phyloP scores from a whole-genome alignment of 2,888 invertebrate species.

The Pelosia muscerda region DNA sequence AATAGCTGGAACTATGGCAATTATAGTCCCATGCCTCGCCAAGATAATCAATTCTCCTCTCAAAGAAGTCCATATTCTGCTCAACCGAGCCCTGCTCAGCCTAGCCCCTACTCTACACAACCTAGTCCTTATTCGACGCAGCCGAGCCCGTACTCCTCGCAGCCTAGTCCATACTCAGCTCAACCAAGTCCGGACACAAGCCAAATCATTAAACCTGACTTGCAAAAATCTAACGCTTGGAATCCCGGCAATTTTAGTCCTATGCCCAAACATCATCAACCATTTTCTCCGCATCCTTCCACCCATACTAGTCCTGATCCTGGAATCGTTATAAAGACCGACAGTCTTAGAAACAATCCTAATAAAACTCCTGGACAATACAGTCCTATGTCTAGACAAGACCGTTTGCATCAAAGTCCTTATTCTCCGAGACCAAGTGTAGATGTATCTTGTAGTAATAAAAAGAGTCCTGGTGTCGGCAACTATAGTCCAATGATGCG shows the following conservation, averaged over 20 bases:
- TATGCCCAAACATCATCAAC: slow-evolving; percentile 81
- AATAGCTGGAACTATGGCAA: slow-evolving; percentile 80
- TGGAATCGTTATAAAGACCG: slow-evolving; percentile 72
- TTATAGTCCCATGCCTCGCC: slow-evolving; percentile 82
- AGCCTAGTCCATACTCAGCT: slow-evolving; percentile 81
- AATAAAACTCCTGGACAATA: slow-evolving; percentile 79
- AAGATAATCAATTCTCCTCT: slow-evolving; percentile 78
- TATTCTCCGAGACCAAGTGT: slow-evolving; percentile 81
- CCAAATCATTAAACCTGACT: slow-evolving; percentile 78
- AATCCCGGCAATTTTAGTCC: slow-evolving; percentile 81
- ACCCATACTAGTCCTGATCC: slow-evolving; percentile 81
- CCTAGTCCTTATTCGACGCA: slow-evolving; percentile 81
- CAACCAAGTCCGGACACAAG: slow-evolving; percentile 83
- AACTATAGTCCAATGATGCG: slow-evolving; percentile 81
- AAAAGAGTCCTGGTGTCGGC: slow-evolving; percentile 78
- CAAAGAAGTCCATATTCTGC: slow-evolving; percentile 83
- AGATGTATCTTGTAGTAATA: slow-evolving; percentile 71
- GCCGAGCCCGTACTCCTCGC: slow-evolving; percentile 82
- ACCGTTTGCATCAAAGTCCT: slow-evolving; percentile 76
- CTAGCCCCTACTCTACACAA: slow-evolving; percentile 81
- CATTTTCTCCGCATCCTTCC: slow-evolving; percentile 80
- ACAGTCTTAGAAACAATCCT: slow-evolving; percentile 66
- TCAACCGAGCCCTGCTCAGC: slow-evolving; percentile 81
- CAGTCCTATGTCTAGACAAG: slow-evolving; percentile 81
- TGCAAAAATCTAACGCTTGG: slow-evolving; percentile 78